Percentiles rank a stretch among this genome's conserved stretches.
Evolutionary conservation across 2,888 invertebrate species (phyloP).

Genomic region (Amblyteles armatorius): DNA sequence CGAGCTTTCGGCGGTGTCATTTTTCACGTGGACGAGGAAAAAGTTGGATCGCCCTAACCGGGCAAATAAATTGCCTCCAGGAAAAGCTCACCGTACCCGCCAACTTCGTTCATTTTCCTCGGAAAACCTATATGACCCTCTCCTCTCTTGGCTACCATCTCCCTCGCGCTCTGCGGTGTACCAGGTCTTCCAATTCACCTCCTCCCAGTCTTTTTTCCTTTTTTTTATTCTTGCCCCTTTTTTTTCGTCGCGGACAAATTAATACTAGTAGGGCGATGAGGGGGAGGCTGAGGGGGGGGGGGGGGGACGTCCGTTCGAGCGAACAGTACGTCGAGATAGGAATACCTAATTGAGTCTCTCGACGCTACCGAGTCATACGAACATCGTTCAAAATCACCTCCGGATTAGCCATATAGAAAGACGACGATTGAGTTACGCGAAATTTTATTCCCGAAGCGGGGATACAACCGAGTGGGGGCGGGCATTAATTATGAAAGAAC

Average conservation of each 20-base stretch:
- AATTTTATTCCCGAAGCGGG: conserved; percentile 22
- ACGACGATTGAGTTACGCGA: conserved; percentile 24
- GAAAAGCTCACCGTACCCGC: conserved; percentile 67
- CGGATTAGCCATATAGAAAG: conserved; percentile 34
- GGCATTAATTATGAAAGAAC: background rate
- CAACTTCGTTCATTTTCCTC: conserved; percentile 59
- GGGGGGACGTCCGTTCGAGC: conserved; percentile 55
- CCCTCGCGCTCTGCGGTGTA: conserved; percentile 12
- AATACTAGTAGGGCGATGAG: conserved; percentile 40
- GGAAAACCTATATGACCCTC: conserved; percentile 31
- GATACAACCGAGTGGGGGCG: background rate
- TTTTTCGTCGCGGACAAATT: conserved; percentile 60
- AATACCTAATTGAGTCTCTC: conserved; percentile 61
- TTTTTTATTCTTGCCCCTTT: conserved; percentile 21
- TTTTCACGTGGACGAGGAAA: conserved; percentile 74
- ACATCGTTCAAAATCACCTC: conserved; percentile 40
- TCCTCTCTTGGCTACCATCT: conserved; percentile 7
- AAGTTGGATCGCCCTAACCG: conserved; percentile 77
- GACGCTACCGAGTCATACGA: conserved; percentile 15
- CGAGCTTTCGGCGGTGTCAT: conserved; percentile 74
- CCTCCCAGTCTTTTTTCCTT: conserved; percentile 34
- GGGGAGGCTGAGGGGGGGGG: conserved; percentile 6
- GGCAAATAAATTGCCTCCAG: conserved; percentile 76
- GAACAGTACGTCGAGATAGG: conserved; percentile 56
- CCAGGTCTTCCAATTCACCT: conserved; percentile 20